These are phyloP conservation scores for Cochlearius cochlearius DNA, from an alignment of 2,113 vertebrate species.

Conservation along the genomic window DNA sequence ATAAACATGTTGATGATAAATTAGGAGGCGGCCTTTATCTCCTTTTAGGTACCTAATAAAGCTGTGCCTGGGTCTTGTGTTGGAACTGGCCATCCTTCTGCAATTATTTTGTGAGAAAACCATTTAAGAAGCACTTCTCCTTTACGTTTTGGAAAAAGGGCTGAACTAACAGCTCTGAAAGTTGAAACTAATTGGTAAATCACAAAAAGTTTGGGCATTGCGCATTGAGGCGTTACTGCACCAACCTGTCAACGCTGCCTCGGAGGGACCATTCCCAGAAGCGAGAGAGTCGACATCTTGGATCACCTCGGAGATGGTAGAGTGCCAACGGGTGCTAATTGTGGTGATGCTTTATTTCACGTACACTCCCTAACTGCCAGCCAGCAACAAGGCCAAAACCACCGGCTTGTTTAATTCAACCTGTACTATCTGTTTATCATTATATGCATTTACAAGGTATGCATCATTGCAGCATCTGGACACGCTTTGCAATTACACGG, in stretches of 20 bases:
- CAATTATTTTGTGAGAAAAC: background rate
- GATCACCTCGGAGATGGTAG: background rate
- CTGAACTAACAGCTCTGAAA: background rate
- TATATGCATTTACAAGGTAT: background rate
- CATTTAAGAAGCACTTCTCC: background rate
- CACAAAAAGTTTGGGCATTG: background rate
- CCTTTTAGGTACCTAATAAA: background rate
- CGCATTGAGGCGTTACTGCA: background rate
- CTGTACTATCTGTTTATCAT: conserved; percentile 5
- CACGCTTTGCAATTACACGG: background rate
- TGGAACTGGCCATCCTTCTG: background rate
- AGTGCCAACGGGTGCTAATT: background rate
- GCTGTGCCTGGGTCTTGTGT: background rate
- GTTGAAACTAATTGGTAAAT: background rate
- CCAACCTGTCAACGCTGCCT: background rate
- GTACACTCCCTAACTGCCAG: background rate
- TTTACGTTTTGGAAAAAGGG: background rate
- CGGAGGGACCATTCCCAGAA: background rate
- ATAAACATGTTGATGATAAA: background rate
- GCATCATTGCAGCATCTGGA: conserved; percentile 19
- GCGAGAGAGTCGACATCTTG: background rate
- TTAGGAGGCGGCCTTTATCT: background rate
- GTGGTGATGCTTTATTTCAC: background rate
- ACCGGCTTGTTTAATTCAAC: background rate
- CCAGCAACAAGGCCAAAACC: background rate